Conservation (phyloP, 2,888 invertebrate genomes). For the Myopa tessellatipennis region DNA sequence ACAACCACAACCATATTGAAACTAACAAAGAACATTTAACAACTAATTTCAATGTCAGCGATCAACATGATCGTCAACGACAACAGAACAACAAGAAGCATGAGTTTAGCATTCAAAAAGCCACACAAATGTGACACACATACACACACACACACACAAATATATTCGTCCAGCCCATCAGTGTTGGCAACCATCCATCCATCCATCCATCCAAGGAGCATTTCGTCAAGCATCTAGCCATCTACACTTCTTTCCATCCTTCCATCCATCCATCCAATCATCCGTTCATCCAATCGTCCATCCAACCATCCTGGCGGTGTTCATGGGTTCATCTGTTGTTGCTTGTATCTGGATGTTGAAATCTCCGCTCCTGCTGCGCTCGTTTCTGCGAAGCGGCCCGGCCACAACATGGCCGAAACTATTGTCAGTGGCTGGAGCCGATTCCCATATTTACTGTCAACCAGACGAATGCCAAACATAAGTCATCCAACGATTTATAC, state of each 20-base stretch:
- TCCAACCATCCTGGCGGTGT: constrained; percentile 37
- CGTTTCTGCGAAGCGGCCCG: constrained; percentile 43
- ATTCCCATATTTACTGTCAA: constrained; percentile 69
- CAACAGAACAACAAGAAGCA: neutral
- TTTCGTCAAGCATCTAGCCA: constrained; percentile 10
- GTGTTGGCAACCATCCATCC: constrained; percentile 18
- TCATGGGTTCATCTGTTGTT: constrained; percentile 27
- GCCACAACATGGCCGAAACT: neutral
- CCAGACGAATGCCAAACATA: constrained; percentile 68
- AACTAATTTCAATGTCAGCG: constrained; percentile 37
- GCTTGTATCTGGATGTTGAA: constrained; percentile 62
- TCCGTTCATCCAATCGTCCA: constrained; percentile 6
- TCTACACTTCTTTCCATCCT: neutral
- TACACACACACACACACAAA: constrained; percentile 6
- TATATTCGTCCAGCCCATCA: constrained; percentile 19
- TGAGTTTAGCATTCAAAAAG: too few relatives aligned
- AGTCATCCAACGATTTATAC: constrained; percentile 63
- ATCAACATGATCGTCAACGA: constrained; percentile 6
- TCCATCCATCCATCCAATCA: neutral
- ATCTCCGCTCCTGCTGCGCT: constrained; percentile 65
- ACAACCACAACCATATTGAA: neutral
- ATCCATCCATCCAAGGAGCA: neutral
- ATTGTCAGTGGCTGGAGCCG: constrained; percentile 57
- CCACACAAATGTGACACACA: too few relatives aligned
- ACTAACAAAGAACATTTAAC: neutral